These are phyloP conservation scores for Andinoacara biseriatus DNA, from an alignment of 2,113 vertebrate genomes.

Conservation along the genomic window DNA sequence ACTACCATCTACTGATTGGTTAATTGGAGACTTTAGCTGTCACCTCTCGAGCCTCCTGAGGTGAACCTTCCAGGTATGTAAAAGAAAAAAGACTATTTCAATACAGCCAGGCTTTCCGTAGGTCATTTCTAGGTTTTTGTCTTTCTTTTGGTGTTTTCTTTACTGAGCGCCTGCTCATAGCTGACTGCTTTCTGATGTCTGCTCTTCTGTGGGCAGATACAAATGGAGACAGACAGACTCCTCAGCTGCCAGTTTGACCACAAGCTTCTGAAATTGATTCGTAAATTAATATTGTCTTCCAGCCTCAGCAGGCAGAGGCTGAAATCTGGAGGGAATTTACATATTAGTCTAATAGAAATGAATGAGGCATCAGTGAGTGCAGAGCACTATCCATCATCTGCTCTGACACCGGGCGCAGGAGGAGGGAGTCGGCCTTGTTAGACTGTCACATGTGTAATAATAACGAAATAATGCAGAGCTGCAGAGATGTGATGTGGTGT, in stretches of 20 bases:
- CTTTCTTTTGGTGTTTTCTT: neutral
- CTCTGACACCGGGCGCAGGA: slow-evolving; percentile 39
- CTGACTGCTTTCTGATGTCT: neutral
- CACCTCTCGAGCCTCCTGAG: neutral
- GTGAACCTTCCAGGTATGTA: no score
- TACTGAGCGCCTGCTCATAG: neutral
- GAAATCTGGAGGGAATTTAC: slow-evolving; percentile 73
- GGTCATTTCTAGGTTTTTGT: neutral
- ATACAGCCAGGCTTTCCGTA: neutral
- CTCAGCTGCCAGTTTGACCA: slow-evolving; percentile 41
- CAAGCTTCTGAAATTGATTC: slow-evolving; percentile 81
- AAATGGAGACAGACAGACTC: slow-evolving; percentile 49
- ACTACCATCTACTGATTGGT: neutral
- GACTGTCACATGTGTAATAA: slow-evolving; percentile 52
- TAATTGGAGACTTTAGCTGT: neutral
- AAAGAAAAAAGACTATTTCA: no score
- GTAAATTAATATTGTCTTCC: slow-evolving; percentile 86
- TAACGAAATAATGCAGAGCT: slow-evolving; percentile 18
- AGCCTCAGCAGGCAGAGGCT: slow-evolving; percentile 76
- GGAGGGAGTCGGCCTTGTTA: slow-evolving; percentile 43
- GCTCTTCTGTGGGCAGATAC: slow-evolving; percentile 7
- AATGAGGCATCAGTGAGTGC: slow-evolving; percentile 90
- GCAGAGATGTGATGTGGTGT: slow-evolving; percentile 3
- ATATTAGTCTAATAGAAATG: slow-evolving; percentile 90
- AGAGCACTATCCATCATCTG: slow-evolving; percentile 88